phyloP scores from a whole-genome alignment of 2,888 invertebrate species.

The Blastobasis lacticolella region DNA sequence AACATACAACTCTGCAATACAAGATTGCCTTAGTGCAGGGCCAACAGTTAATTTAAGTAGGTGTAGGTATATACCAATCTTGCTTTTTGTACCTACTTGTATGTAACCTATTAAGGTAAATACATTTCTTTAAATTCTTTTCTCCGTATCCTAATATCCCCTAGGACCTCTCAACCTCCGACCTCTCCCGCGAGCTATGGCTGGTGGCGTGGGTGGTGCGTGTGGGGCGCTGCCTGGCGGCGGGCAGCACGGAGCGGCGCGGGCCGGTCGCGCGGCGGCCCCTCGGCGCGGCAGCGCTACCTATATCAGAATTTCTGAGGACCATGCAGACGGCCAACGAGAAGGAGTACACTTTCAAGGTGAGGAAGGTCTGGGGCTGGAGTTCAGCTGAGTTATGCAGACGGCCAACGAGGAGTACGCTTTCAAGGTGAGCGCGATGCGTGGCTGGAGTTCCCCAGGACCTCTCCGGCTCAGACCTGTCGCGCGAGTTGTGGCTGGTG shows the following conservation, averaged over 20 bases:
- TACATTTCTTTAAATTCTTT: background rate
- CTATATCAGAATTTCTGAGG: slow-evolving; percentile 79
- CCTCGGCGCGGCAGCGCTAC: slow-evolving; percentile 89
- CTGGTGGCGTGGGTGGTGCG: slow-evolving; percentile 93
- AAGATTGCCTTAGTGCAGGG: too few relatives aligned
- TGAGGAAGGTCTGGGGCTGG: slow-evolving; percentile 24
- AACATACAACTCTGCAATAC: too few relatives aligned
- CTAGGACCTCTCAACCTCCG: slow-evolving; percentile 87
- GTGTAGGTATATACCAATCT: too few relatives aligned
- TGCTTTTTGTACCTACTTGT: too few relatives aligned
- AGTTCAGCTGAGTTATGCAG: too few relatives aligned
- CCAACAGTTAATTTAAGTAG: too few relatives aligned
- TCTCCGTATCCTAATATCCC: slow-evolving; percentile 15
- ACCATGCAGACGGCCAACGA: slow-evolving; percentile 78
- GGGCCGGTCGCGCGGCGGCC: slow-evolving; percentile 81
- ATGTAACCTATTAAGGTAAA: too few relatives aligned
- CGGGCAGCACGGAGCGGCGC: slow-evolving; percentile 58
- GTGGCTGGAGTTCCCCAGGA: slow-evolving; percentile 80
- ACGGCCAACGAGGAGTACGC: too few relatives aligned
- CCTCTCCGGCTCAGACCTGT: slow-evolving; percentile 88
- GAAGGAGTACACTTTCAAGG: slow-evolving; percentile 86
- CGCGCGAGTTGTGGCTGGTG: slow-evolving; percentile 89
- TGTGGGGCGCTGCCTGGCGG: slow-evolving; percentile 85
- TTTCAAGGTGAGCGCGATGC: too few relatives aligned
- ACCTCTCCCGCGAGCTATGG: slow-evolving; percentile 88